Base-by-base conservation (phyloP, 2,113 vertebrate genomes). In the Progne subis region DNA sequence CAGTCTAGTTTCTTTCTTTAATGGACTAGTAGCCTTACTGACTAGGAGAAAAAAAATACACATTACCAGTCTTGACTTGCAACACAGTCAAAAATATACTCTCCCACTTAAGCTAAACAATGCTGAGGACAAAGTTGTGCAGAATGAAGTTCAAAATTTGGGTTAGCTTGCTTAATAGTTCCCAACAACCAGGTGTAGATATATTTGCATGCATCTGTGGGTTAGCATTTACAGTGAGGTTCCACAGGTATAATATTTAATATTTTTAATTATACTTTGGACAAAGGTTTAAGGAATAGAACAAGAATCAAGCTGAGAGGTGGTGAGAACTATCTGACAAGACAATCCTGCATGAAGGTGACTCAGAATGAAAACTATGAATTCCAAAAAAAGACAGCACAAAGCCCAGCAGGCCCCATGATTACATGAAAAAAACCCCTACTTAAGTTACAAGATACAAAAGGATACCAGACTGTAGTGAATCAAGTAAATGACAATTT, bases 41-140 rank as follows among this genome's bases (percentile, higher is more conserved):
- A 64, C 57, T 25, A 61, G 10, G 6, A 87, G 28, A 65, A 79
- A 79, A 90, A 15, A 37, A 91, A 61, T 28, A 56, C 10, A 31
- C 0, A 0, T 43, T 44, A 18, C 9, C 32, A 26, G 34, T 15
- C 43, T 59, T 64, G 50, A 72, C 37, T 68, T 46, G n/a, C 10
- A 31, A 60, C 19, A 55, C 17, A 23, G 19, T 41, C 2, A 71
- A 68, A 91, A 91, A 75, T 6, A 82, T 8, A 44, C 68, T 57
- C 17, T 80, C 8, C 29, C 28, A 67, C 23, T 63, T 61, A 72
- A 63, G 11, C 21, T 57, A 59, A 49, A 65, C 19, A 43, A 71
- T 12, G 20, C 71, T 0, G 37, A 44, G 20, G 32, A 89, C 49
- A 59, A 78, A 67, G 12, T 5, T 23, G 32, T 8, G 7, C 29